phyloP scores from a whole-genome alignment of 1,140 invertebrate genomes.

The Saxidomus purpurata region DNA sequence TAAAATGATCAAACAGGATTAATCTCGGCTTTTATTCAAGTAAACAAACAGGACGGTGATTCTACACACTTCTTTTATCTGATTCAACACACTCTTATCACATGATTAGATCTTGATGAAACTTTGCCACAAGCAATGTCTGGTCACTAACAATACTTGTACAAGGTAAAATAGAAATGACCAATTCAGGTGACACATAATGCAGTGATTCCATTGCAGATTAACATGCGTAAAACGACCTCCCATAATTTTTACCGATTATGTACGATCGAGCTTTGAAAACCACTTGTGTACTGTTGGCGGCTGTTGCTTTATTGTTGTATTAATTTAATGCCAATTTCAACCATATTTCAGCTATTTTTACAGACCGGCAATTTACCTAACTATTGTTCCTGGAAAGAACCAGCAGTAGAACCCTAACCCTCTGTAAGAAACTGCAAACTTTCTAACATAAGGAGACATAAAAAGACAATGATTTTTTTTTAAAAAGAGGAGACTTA shows the following conservation, averaged over 20 bases:
- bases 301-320: too few relatives aligned
- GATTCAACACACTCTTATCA: constrained; percentile 42
- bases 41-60: constrained; percentile 35
- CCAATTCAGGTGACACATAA: not conserved
- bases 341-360: too few relatives aligned
- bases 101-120: constrained; percentile 35
- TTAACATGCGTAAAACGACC: not conserved
- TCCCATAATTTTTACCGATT: not conserved
- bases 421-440: too few relatives aligned
- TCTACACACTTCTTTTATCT: constrained; percentile 26
- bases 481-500: too few relatives aligned
- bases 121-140: constrained; percentile 35
- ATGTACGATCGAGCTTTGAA: too few relatives aligned
- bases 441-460: too few relatives aligned
- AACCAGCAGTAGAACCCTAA: too few relatives aligned
- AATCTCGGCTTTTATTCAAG: not conserved
- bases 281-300: too few relatives aligned
- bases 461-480: too few relatives aligned
- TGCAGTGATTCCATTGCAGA: constrained; percentile 10
- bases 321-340: too few relatives aligned
- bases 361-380: too few relatives aligned
- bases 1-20: constrained; percentile 21
- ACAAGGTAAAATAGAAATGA: not conserved
- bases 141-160: constrained; percentile 25
- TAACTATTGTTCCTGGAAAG: too few relatives aligned